phyloP scores from a whole-genome alignment of 64 coral and sea anemone genomes.

The Astreopora myriophthalma region DNA sequence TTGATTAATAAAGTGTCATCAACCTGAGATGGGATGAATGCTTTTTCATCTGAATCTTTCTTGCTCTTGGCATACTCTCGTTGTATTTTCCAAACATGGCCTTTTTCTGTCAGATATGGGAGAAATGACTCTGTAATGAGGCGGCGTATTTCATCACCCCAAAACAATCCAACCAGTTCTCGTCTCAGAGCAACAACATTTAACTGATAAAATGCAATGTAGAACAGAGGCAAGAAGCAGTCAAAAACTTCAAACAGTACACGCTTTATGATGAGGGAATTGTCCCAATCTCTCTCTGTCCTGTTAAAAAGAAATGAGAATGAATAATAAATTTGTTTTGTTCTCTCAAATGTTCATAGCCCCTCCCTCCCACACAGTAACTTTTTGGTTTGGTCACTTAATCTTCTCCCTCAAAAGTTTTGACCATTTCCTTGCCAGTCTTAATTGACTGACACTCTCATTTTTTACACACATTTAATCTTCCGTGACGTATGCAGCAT shows the following conservation, averaged over 20 bases:
- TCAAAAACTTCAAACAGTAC: constrained; percentile 97
- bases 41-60: constrained; percentile 68
- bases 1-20: background rate
- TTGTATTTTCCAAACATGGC: constrained; percentile 70
- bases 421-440: too few species aligned
- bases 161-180: constrained; percentile 96
- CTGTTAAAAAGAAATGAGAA: constrained; percentile 23
- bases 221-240: constrained; percentile 96
- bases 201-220: constrained; percentile 98
- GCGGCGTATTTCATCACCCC: constrained; percentile 97
- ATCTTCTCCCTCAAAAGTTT: too few species aligned
- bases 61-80: constrained; percentile 85
- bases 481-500: too few species aligned
- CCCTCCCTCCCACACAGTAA: too few species aligned
- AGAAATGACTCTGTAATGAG: constrained; percentile 91
- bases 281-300: constrained; percentile 96
- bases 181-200: constrained; percentile 93
- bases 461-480: too few species aligned
- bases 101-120: constrained; percentile 90
- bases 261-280: constrained; percentile 93
- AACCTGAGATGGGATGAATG: constrained; percentile 71
- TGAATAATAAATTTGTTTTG: background rate
- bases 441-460: too few species aligned
- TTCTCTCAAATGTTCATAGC: background rate
- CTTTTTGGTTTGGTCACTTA: too few species aligned